Conservation (phyloP, 2,113 vertebrate species). For the Poicephalus meyeri region DNA sequence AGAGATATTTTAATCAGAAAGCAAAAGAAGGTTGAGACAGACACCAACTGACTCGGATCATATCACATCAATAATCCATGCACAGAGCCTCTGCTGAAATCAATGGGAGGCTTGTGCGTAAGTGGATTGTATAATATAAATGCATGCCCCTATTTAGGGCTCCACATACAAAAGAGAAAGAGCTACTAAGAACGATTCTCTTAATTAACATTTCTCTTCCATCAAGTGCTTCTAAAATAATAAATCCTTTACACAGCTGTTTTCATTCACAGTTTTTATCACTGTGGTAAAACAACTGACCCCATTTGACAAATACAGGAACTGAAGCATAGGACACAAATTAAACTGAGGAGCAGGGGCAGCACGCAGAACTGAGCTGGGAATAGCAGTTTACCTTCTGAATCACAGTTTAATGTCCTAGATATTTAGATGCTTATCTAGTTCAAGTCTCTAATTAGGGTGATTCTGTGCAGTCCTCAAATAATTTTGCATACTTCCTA, state of each 20-base stretch:
- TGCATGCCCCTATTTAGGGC: not conserved
- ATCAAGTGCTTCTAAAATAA: constrained; percentile 14
- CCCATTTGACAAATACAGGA: constrained; percentile 37
- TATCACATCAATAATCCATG: constrained; percentile 39
- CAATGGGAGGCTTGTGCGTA: constrained; percentile 32
- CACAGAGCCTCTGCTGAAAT: constrained; percentile 20
- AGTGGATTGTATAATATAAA: constrained; percentile 15
- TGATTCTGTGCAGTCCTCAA: not conserved
- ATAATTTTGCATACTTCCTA: not conserved
- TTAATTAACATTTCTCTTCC: constrained; percentile 18
- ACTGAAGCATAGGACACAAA: constrained; percentile 35
- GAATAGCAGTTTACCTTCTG: constrained; percentile 51
- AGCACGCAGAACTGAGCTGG: constrained; percentile 9
- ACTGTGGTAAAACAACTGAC: constrained; percentile 23
- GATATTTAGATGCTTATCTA: constrained; percentile 53
- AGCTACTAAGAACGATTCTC: not conserved
- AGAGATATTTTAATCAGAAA: constrained; percentile 33
- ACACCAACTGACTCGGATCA: constrained; percentile 44
- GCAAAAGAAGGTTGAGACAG: constrained; percentile 39
- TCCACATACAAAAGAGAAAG: constrained; percentile 6
- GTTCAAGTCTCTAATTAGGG: constrained; percentile 56
- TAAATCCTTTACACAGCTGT: not conserved
- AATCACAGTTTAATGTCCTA: constrained; percentile 45
- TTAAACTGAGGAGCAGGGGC: not conserved
- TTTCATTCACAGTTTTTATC: constrained; percentile 26